Conservation (phyloP, 2,888 invertebrate species). For the Halictus ligatus region DNA sequence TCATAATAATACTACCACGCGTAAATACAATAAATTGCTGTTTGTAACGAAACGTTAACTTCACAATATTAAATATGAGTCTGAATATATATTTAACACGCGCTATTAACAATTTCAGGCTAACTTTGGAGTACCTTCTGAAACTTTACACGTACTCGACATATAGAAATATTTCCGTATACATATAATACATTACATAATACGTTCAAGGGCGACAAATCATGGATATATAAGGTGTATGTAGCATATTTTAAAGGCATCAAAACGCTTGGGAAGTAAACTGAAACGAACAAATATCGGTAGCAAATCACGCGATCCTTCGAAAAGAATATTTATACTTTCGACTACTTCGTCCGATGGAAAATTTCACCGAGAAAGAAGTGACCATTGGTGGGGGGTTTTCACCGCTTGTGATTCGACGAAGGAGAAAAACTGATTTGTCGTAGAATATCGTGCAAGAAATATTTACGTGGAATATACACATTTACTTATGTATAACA, state of each 20-base stretch:
- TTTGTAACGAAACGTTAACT: conserved; percentile 26
- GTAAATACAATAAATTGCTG: conserved; percentile 18
- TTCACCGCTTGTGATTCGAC: neutral
- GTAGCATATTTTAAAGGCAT: neutral
- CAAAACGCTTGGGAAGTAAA: neutral
- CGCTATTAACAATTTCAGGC: conserved; percentile 18
- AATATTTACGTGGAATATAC: conserved; percentile 22
- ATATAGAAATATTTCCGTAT: conserved; percentile 24
- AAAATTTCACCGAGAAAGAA: neutral
- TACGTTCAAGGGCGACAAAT: neutral
- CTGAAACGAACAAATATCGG: neutral
- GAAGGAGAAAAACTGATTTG: neutral
- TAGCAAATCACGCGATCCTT: neutral
- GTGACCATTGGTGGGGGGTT: too few relatives aligned
- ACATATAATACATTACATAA: conserved; percentile 6
- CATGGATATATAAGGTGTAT: neutral
- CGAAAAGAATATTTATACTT: neutral
- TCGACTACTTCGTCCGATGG: neutral
- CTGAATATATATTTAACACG: conserved; percentile 22
- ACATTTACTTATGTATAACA: neutral
- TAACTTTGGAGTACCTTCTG: conserved; percentile 17
- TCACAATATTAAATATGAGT: conserved; percentile 30
- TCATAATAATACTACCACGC: conserved; percentile 4
- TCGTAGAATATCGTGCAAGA: neutral
- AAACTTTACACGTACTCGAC: conserved; percentile 19